These are phyloP conservation scores for Seira sanloemensis DNA, from an alignment of 2,888 invertebrate species.

Conservation along the genomic window DNA sequence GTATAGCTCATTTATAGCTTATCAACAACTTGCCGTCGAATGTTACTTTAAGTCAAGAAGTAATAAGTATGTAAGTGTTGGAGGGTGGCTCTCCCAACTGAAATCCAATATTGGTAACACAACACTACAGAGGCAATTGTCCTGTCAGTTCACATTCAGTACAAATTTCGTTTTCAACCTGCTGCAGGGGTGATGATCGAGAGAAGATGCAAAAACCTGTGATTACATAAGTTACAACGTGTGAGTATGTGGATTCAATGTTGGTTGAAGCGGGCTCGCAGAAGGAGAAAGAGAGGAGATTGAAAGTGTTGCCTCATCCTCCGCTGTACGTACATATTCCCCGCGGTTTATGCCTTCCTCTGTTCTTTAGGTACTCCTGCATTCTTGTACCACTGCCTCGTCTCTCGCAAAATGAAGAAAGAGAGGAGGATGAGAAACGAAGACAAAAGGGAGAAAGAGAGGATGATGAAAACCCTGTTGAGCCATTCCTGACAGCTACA, in stretches of 20 bases:
- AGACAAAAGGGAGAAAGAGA: constrained; percentile 5
- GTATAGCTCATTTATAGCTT: too few species aligned
- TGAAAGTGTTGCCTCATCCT: neutral
- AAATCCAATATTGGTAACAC: neutral
- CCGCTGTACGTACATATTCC: constrained; percentile 14
- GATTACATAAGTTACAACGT: too few species aligned
- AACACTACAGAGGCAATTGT: constrained; percentile 22
- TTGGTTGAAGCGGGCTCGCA: too few species aligned
- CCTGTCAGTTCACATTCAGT: constrained; percentile 17
- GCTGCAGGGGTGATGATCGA: constrained; percentile 12
- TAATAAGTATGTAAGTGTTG: too few species aligned
- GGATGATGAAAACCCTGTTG: constrained; percentile 65
- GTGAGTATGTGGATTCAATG: too few species aligned
- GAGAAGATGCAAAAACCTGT: too few species aligned
- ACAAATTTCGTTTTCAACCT: too few species aligned
- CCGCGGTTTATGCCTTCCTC: constrained; percentile 18
- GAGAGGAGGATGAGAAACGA: neutral
- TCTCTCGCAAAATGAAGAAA: neutral
- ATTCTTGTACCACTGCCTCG: too few species aligned
- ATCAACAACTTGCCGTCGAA: neutral
- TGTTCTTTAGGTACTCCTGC: neutral
- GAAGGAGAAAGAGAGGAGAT: neutral
- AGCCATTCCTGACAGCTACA: constrained; percentile 66
- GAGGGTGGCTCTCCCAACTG: neutral
- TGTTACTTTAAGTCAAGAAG: neutral